A percentile compares a stretch with the other conserved stretches of the same genome.
Evolutionary conservation across 2,113 vertebrate genomes (phyloP).

Genomic region (Sapayoa aenigma): DNA sequence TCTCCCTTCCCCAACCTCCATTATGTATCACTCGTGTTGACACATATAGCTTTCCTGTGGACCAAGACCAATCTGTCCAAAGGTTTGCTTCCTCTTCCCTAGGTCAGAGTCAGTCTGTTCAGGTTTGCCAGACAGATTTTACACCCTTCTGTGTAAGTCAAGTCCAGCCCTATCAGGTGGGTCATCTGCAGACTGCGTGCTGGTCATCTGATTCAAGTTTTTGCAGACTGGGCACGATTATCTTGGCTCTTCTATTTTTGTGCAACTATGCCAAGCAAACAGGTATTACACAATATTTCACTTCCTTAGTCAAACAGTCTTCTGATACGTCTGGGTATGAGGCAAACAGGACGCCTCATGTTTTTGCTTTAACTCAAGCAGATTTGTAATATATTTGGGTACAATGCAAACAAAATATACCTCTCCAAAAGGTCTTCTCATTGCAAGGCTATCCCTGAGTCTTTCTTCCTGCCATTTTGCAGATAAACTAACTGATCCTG

Average conservation of each 20-base stretch:
- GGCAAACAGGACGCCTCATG: not conserved
- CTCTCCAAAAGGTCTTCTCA: not conserved
- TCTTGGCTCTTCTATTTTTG: not conserved
- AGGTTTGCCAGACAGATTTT: not conserved
- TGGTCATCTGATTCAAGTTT: not conserved
- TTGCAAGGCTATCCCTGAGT: not conserved
- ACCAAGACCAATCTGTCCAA: not conserved
- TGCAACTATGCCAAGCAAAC: not conserved
- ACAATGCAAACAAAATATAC: not conserved
- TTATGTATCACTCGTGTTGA: not conserved
- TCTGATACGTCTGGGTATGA: not conserved
- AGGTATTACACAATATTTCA: not conserved
- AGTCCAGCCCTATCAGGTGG: not conserved
- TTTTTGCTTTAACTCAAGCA: not conserved
- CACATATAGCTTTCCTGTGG: not conserved
- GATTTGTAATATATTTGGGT: not conserved
- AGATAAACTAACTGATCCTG: not conserved
- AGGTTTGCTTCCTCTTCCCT: not conserved
- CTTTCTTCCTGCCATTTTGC: not conserved
- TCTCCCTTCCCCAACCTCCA: not conserved
- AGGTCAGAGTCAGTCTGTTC: not conserved
- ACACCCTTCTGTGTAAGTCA: not conserved
- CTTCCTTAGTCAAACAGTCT: not conserved
- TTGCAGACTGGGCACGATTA: not conserved
- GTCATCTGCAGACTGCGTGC: not conserved